phyloP scores from a whole-genome alignment of 1,140 invertebrate genomes.

The Diploscapter pachys region DNA sequence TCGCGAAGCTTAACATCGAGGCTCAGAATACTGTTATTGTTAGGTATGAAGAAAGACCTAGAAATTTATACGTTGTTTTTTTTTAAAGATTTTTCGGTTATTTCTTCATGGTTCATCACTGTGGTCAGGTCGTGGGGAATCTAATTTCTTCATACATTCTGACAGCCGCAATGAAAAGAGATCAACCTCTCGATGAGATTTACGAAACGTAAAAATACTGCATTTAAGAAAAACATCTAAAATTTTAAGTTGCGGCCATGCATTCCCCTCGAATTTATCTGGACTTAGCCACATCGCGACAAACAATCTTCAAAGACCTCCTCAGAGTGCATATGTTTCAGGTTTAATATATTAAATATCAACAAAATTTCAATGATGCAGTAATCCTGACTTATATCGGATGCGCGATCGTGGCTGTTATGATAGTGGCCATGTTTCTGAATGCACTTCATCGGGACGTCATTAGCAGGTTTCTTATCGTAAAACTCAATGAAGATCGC shows the following conservation, averaged over 20 bases:
- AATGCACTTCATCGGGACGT: conserved; percentile 76
- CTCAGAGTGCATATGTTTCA: conserved; percentile 68
- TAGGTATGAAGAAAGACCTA: conserved; percentile 57
- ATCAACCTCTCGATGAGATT: conserved; percentile 38
- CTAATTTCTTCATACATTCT: conserved; percentile 86
- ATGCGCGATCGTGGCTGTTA: conserved; percentile 77
- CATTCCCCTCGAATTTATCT: conserved; percentile 41
- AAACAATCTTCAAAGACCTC: conserved; percentile 69
- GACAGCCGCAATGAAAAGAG: conserved; percentile 58
- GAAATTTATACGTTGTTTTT: background rate
- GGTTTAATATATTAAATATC: background rate
- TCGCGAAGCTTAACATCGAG: conserved; percentile 63
- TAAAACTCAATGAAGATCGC: background rate
- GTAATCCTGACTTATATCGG: conserved; percentile 76
- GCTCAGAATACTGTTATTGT: conserved; percentile 83
- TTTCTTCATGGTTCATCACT: conserved; percentile 95
- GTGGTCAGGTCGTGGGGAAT: conserved; percentile 89
- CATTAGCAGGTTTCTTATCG: conserved; percentile 14
- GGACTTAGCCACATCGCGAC: conserved; percentile 33
- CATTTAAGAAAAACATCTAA: background rate
- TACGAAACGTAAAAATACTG: conserved; percentile 39
- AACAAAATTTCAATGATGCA: conserved; percentile 64
- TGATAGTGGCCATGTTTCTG: conserved; percentile 79
- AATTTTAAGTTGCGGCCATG: conserved; percentile 45
- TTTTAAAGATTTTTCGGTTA: conserved; percentile 79